phyloP scores from a whole-genome alignment of 1,140 invertebrate species.

The Aphelinus atriplicis region DNA sequence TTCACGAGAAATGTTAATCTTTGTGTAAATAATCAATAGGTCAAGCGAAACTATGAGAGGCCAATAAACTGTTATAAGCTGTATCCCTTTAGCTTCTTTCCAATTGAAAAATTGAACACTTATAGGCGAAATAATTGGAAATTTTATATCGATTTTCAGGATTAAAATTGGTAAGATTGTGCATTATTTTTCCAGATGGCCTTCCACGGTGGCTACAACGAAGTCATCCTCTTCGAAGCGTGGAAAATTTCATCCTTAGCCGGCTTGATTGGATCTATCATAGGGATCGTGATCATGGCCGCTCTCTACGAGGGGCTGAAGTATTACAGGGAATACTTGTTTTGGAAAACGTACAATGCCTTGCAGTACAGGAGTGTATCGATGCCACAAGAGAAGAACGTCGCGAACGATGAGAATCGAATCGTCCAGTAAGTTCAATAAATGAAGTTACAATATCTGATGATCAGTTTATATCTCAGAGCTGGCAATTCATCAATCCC shows the following conservation, averaged over 20 bases:
- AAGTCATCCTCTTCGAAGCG: slow-evolving; percentile 80
- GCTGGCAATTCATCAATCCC: too few relatives aligned
- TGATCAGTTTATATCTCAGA: too few relatives aligned
- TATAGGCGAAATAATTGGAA: too few relatives aligned
- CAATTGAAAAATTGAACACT: too few relatives aligned
- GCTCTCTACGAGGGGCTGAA: slow-evolving; percentile 92
- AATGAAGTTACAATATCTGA: too few relatives aligned
- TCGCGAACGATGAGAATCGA: slow-evolving; percentile 73
- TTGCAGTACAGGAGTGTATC: slow-evolving; percentile 77
- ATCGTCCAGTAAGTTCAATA: slow-evolving; percentile 75
- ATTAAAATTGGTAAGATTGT: slow-evolving; percentile 1
- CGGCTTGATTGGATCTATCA: slow-evolving; percentile 83
- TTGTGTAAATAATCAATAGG: too few relatives aligned
- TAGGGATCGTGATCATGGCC: slow-evolving; percentile 86
- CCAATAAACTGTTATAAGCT: too few relatives aligned
- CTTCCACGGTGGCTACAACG: slow-evolving; percentile 82
- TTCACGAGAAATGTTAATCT: too few relatives aligned
- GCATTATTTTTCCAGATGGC: slow-evolving; percentile 67
- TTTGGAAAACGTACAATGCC: slow-evolving; percentile 83
- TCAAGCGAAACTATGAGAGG: too few relatives aligned
- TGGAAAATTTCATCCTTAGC: slow-evolving; percentile 80
- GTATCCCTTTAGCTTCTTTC: too few relatives aligned
- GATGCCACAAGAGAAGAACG: slow-evolving; percentile 74
- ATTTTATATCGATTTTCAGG: too few relatives aligned
- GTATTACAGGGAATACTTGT: slow-evolving; percentile 86